Evolutionary conservation across 2,888 invertebrate species (phyloP), one percentile per base, ranked within the genome.

Genomic region (Caenorhabditis wallacei): DNA sequence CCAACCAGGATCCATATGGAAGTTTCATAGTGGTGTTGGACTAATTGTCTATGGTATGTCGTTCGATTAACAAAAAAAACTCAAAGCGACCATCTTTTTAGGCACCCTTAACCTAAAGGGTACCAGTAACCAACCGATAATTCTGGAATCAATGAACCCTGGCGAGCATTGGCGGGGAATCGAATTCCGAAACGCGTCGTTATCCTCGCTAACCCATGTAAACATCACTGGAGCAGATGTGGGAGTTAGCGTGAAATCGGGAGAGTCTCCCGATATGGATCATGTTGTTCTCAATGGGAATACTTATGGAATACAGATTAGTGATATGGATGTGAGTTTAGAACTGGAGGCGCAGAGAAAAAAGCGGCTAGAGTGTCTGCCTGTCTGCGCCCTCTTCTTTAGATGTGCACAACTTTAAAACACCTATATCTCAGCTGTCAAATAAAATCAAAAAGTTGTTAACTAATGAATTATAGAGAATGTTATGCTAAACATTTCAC

Each of bases 211-310:
- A 35, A 53, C 20, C n/a, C 61, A 80, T 48, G 69, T 79, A 35
- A 84, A 82, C 8, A 82, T 86, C 22, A 68, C 57, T 54, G 80
- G 84, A 20, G 68, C 64, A 18, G 80, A 78, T 1, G 68, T 79
- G 26, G 85, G 76, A 13, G 46, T 86, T 0, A 75, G 61, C 7
- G 64, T 84, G 0, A 37, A 24, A 10, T 61, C 56, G 13, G 85
- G 82, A 46, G 16, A 22, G 3, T 37, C 80, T 13, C 76, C 80
- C n/a, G 22, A 57, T 16, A 51, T 86, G 53, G 82, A 86, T 24
- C 72, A 84, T 35, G 84, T 84, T 37, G 64, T 80, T n/a, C 72
- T 68, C 10, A 72, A 84, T 51, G 56, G 69, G 11, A 86, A 84
- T 71, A 57, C 22, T 4, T 26, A 76, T 53, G 85, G 85, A 26